Evolutionary conservation across 2,797 vertebrate species (phyloP).

Genomic region (Notamacropus eugenii): DNA sequence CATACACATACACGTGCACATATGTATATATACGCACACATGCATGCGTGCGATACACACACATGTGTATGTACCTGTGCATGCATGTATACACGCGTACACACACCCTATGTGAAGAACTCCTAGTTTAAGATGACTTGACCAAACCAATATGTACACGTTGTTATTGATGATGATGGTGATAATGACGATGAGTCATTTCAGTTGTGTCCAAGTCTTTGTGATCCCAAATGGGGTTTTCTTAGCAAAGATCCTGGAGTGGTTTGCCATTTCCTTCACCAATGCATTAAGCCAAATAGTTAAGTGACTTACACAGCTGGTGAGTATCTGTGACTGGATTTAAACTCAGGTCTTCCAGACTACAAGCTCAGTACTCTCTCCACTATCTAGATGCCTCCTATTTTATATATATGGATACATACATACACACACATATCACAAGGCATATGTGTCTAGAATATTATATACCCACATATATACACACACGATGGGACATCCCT

Average conservation of each 20-base stretch:
- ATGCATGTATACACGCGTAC: not conserved
- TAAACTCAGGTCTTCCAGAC: not conserved
- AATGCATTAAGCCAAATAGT: not conserved
- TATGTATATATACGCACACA: accelerated
- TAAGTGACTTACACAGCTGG: not conserved
- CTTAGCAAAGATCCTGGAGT: not conserved
- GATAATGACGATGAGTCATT: no score
- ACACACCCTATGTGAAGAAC: not conserved
- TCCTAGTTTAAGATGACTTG: not conserved
- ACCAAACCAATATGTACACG: not conserved
- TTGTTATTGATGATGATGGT: not conserved
- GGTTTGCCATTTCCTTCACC: not conserved
- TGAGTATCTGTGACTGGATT: not conserved
- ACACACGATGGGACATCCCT: not conserved
- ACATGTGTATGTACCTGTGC: accelerated
- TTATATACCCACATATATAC: not conserved
- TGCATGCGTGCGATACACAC: accelerated
- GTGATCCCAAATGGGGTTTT: not conserved
- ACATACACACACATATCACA: not conserved
- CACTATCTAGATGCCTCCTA: not conserved
- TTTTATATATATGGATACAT: not conserved
- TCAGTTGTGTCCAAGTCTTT: not conserved
- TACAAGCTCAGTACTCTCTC: not conserved
- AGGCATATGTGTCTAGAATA: not conserved
- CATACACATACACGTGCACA: no score